Conservation (phyloP, 2,113 vertebrate species). For the Lethenteron reissneri region DNA sequence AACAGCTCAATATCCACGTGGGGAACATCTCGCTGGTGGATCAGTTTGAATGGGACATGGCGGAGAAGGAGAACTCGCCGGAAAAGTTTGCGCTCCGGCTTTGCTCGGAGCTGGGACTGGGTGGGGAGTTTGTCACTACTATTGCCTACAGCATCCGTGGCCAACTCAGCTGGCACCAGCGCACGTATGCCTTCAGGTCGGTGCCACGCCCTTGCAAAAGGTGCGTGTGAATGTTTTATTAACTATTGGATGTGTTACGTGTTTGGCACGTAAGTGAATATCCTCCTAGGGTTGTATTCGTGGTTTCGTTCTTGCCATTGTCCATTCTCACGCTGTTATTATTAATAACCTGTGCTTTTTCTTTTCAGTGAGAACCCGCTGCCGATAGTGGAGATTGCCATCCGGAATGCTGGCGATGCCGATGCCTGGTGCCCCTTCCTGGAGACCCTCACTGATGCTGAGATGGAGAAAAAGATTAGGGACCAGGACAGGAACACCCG, state of each 20-base stretch:
- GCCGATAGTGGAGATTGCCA: conserved; percentile 6
- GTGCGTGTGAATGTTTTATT: too few relatives aligned
- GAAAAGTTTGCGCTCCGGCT: conserved; percentile 1
- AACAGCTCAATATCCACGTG: conserved; percentile 3
- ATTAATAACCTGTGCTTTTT: too few relatives aligned
- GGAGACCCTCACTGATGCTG: conserved; percentile 8
- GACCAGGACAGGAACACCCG: conserved; percentile 10
- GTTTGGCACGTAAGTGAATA: too few relatives aligned
- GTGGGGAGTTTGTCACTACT: conserved; percentile 5
- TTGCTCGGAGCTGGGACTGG: conserved; percentile 6
- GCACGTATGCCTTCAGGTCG: conserved; percentile 4
- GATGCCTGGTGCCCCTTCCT: conserved; percentile 8
- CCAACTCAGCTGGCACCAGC: conserved; percentile 3
- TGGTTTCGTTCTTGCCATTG: too few relatives aligned
- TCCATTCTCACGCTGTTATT: too few relatives aligned
- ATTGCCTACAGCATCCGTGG: conserved; percentile 7
- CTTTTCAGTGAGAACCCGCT: conserved; percentile 7
- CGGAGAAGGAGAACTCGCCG: conserved; percentile 4
- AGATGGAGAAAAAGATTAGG: conserved; percentile 10
- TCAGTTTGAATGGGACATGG: conserved; percentile 6
- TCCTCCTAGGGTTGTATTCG: too few relatives aligned
- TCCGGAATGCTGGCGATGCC: conserved; percentile 7
- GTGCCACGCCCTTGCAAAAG: too few relatives aligned
- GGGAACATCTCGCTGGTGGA: conserved; percentile 5
- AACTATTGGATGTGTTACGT: too few relatives aligned